Percentiles rank a stretch among this genome's conserved stretches.
Conservation (phyloP, 2,113 vertebrate genomes). For the Genyomyrus donnyi region DNA sequence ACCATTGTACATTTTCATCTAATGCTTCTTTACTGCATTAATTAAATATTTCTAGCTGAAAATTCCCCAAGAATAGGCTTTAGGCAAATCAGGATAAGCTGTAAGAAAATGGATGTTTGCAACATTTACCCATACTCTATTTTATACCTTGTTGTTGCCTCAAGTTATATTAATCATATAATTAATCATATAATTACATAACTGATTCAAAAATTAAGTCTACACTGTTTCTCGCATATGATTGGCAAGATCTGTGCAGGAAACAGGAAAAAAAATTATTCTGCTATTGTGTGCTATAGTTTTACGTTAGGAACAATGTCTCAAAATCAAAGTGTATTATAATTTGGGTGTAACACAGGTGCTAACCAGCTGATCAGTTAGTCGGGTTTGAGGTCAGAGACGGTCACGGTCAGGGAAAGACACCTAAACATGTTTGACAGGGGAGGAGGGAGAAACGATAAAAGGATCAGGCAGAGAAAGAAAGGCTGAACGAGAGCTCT, state of each 20-base stretch:
- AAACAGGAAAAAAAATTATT: background rate
- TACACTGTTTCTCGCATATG: background rate
- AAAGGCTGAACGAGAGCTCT: background rate
- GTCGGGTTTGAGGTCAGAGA: background rate
- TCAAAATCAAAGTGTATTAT: background rate
- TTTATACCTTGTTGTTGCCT: background rate
- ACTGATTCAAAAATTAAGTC: background rate
- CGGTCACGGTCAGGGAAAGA: background rate
- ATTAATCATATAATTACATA: background rate
- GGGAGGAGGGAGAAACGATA: conserved; percentile 2
- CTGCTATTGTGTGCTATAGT: background rate
- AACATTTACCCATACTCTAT: background rate
- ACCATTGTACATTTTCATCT: background rate
- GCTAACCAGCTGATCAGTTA: background rate
- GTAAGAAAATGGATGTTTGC: background rate
- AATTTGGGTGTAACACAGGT: background rate
- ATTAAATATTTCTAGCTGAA: background rate
- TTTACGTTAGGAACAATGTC: background rate
- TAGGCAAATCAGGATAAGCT: background rate
- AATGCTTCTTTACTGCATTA: background rate
- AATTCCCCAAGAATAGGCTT: background rate
- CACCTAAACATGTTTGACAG: background rate
- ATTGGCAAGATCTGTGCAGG: background rate
- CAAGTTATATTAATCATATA: background rate
- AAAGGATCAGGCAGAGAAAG: background rate